Evolutionary conservation across 1,140 invertebrate species (phyloP).

Genomic region (Ceratina calcarata): DNA sequence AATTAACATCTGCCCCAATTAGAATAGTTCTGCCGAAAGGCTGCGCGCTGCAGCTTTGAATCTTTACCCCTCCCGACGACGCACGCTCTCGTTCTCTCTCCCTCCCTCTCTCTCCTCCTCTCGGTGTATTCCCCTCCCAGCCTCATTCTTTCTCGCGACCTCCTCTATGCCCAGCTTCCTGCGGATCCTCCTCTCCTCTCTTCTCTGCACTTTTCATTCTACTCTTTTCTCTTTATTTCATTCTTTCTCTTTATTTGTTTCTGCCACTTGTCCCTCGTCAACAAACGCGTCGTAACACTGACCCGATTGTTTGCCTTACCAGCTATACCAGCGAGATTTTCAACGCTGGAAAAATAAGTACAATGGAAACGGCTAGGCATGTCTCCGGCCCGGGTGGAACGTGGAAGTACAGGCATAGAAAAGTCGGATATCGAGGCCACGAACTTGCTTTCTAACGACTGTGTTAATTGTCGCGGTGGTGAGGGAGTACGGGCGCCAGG

Average conservation of each 20-base stretch:
- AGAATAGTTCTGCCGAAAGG: slow-evolving; percentile 60
- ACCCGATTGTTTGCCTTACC: slow-evolving; percentile 49
- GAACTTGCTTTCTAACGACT: slow-evolving; percentile 47
- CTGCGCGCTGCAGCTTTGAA: slow-evolving; percentile 46
- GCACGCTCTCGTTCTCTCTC: too few species aligned
- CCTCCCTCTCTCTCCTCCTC: neutral
- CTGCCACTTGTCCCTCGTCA: slow-evolving; percentile 24
- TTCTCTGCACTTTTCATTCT: neutral
- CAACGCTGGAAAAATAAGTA: slow-evolving; percentile 43
- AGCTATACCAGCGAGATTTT: slow-evolving; percentile 34
- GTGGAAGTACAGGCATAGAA: slow-evolving; percentile 12
- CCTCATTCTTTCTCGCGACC: neutral
- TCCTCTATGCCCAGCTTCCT: slow-evolving; percentile 26
- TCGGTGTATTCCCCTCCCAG: neutral
- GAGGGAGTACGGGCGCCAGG: slow-evolving; percentile 18
- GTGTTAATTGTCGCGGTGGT: slow-evolving; percentile 43
- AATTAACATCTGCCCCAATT: slow-evolving; percentile 77
- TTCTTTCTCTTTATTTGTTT: neutral
- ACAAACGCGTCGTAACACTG: slow-evolving; percentile 46
- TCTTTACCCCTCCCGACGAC: slow-evolving; percentile 14
- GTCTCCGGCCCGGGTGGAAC: neutral
- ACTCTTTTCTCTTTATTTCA: neutral
- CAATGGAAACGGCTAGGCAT: slow-evolving; percentile 16
- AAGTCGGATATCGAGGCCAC: slow-evolving; percentile 49
- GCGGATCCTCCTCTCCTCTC: slow-evolving; percentile 4